phyloP scores from a whole-genome alignment of 2,113 vertebrate genomes.

The Mustela lutreola region DNA sequence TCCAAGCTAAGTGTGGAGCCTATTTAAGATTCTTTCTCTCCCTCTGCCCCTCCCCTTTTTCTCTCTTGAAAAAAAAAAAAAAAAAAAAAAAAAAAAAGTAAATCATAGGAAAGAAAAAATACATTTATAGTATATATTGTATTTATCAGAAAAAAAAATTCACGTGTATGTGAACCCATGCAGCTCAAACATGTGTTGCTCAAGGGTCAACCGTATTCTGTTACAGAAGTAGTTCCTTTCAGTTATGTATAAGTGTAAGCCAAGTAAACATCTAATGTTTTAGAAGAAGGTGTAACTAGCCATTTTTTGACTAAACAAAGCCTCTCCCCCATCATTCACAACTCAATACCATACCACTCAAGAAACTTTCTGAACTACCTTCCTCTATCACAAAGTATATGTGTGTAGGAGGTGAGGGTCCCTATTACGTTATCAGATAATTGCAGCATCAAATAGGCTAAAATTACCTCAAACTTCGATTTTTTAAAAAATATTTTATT shows the following conservation, averaged over 20 bases:
- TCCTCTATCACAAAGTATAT: background rate
- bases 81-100: background rate
- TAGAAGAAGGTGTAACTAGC: conserved; percentile 33
- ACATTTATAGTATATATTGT: background rate
- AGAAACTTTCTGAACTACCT: conserved; percentile 42
- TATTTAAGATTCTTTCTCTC: background rate
- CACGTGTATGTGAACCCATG: background rate
- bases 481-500: background rate
- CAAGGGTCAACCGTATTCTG: background rate
- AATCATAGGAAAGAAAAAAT: background rate
- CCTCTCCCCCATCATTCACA: background rate
- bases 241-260: conserved; percentile 21
- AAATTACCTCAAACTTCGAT: conserved; percentile 43
- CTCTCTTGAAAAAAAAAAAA: background rate
- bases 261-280: conserved; percentile 20
- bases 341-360: background rate
- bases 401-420: background rate
- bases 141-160: background rate
- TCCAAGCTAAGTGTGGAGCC: background rate
- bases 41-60: background rate
- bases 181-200: background rate
- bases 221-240: conserved; percentile 28
- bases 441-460: background rate
- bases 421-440: conserved; percentile 23
- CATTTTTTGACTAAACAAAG: conserved; percentile 56